A percentile compares a stretch with the other conserved stretches of the same genome.
Evolutionary conservation across 2,797 vertebrate species (phyloP).

Genomic region (Enteromius mattozi): DNA sequence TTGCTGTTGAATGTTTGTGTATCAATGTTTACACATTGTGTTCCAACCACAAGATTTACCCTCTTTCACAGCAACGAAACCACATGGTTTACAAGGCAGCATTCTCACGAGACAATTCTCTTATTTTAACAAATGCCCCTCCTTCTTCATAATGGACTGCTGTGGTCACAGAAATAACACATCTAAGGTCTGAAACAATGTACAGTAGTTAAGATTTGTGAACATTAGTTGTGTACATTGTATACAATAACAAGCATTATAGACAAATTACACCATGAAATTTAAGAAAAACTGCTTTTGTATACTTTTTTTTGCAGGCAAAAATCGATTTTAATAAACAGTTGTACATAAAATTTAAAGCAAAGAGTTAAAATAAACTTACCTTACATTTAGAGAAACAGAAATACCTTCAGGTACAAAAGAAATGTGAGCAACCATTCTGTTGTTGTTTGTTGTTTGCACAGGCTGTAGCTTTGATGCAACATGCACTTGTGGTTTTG

Average conservation of each 20-base stretch:
- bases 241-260: no score
- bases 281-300: neutral
- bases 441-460: slow-evolving; percentile 12
- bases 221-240: no score
- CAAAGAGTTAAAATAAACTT: neutral
- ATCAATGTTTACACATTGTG: neutral
- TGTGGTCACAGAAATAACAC: neutral
- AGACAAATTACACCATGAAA: no score
- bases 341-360: neutral
- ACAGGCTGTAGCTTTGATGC: neutral
- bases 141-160: neutral
- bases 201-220: no score
- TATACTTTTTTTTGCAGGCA: neutral
- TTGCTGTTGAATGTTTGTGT: slow-evolving; percentile 18
- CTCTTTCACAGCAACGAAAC: neutral
- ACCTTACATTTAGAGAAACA: neutral
- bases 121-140: neutral
- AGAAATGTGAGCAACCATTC: neutral
- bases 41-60: neutral
- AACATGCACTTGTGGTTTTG: slow-evolving; percentile 31
- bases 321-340: neutral
- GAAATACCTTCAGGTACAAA: neutral
- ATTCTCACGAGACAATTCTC: neutral
- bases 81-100: neutral
- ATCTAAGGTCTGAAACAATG: neutral